Percentiles rank a stretch among this genome's conserved stretches.
These are phyloP conservation scores for Petaurus breviceps DNA, from an alignment of 2,113 vertebrate genomes.

Conservation along the genomic window DNA sequence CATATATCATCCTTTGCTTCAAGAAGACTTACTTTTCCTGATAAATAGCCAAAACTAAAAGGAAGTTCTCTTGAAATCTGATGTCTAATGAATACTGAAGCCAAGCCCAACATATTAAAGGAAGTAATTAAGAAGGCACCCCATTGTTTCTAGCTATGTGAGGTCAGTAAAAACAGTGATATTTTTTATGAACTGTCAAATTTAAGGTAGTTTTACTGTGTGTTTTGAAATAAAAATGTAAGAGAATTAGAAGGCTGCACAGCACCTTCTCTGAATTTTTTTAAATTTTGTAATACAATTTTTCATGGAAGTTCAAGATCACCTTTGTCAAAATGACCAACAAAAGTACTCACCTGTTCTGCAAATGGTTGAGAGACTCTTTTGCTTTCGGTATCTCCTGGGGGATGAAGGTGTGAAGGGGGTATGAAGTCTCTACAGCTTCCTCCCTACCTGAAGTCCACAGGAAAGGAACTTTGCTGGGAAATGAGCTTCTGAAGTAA, in stretches of 20 bases:
- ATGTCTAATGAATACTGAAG: conserved; percentile 55
- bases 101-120: conserved; percentile 50
- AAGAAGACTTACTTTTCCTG: conserved; percentile 24
- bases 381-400: neutral
- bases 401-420: neutral
- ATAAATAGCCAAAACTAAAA: conserved; percentile 43
- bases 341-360: conserved; percentile 31
- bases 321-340: conserved; percentile 46
- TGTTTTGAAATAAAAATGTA: conserved; percentile 70
- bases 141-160: conserved; percentile 42
- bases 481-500: neutral
- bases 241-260: conserved; percentile 62
- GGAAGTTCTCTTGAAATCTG: conserved; percentile 48
- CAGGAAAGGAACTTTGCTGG: neutral
- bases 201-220: conserved; percentile 56
- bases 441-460: neutral
- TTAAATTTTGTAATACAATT: conserved; percentile 30
- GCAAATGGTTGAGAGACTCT: neutral
- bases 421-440: neutral
- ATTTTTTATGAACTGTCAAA: conserved; percentile 70
- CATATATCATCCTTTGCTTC: neutral
- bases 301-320: conserved; percentile 24
- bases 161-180: conserved; percentile 52
- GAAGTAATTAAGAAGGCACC: conserved; percentile 71
- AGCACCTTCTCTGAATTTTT: conserved; percentile 33